phyloP scores from a whole-genome alignment of 92 coral and sea anemone species.

The Zoanthus sociatus region DNA sequence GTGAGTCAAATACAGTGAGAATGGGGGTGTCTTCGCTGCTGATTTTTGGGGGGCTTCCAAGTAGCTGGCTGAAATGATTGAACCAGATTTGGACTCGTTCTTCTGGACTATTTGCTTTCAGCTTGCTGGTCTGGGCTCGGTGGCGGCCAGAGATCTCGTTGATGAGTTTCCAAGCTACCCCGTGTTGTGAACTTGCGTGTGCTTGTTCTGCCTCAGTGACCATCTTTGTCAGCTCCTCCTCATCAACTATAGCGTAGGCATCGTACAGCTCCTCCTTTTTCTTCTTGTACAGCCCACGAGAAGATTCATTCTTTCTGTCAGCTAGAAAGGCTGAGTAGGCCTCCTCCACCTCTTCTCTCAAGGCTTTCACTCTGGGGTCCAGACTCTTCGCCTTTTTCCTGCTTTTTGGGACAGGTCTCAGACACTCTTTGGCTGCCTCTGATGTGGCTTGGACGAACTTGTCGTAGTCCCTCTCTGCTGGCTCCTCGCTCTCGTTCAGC shows the following conservation, averaged over 20 bases:
- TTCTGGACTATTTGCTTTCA: conserved; percentile 20
- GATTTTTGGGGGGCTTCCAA: conserved; percentile 35
- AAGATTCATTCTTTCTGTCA: conserved; percentile 30
- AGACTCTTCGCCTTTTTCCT: too few species aligned
- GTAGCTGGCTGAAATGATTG: conserved; percentile 28
- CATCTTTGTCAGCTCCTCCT: conserved; percentile 46
- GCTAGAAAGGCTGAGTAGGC: conserved; percentile 39
- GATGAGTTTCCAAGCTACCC: conserved; percentile 40
- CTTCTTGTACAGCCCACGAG: conserved; percentile 34
- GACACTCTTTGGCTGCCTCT: too few species aligned
- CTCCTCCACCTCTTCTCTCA: conserved; percentile 47
- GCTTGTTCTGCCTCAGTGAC: conserved; percentile 45
- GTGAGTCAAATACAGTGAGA: conserved; percentile 25
- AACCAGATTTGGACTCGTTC: conserved; percentile 39
- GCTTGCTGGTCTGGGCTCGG: conserved; percentile 33
- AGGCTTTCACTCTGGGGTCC: conserved; percentile 4
- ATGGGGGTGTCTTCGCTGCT: conserved; percentile 35
- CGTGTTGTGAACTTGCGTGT: conserved; percentile 36
- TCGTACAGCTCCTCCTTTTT: conserved; percentile 33
- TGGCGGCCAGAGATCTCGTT: conserved; percentile 43
- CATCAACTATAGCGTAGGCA: conserved; percentile 24
- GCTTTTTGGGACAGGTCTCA: too few species aligned
- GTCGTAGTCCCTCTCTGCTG: too few species aligned
- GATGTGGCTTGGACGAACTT: too few species aligned
- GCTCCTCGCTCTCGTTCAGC: not conserved